phyloP scores from a whole-genome alignment of 2,888 invertebrate genomes.

The Drosophila buzzatii region DNA sequence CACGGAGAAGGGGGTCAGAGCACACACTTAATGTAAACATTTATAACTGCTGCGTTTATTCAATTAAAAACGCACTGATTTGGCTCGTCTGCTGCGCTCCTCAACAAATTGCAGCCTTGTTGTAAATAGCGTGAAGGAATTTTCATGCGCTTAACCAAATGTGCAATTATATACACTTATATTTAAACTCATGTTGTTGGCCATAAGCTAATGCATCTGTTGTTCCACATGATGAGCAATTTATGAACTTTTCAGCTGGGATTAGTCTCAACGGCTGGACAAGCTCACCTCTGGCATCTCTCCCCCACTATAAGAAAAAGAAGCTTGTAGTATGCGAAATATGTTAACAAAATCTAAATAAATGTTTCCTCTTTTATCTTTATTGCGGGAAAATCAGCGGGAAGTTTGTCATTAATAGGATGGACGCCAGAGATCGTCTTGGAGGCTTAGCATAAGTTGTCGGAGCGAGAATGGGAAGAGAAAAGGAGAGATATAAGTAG shows the following conservation, averaged over 20 bases:
- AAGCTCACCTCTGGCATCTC: conserved; percentile 1
- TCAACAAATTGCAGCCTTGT: conserved; percentile 57
- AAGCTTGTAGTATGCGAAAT: background rate
- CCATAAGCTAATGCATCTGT: conserved; percentile 13
- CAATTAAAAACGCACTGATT: conserved; percentile 64
- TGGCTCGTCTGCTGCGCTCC: conserved; percentile 25
- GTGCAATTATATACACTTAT: conserved; percentile 12
- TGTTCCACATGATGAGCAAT: conserved; percentile 27
- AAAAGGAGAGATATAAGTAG: no score
- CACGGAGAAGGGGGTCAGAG: conserved; percentile 1
- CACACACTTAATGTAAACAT: conserved; percentile 52
- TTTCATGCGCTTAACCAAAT: conserved; percentile 38
- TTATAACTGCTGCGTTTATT: conserved; percentile 72
- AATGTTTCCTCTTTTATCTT: background rate
- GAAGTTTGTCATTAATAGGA: background rate
- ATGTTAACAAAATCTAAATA: background rate
- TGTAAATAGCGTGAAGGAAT: conserved; percentile 41
- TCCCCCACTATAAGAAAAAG: background rate
- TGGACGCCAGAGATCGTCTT: conserved; percentile 3
- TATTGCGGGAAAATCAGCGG: background rate
- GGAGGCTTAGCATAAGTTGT: conserved; percentile 8
- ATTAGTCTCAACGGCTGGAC: background rate
- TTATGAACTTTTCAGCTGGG: conserved; percentile 8
- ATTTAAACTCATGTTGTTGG: conserved; percentile 8
- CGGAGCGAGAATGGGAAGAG: no score